phyloP scores from a whole-genome alignment of 2,797 vertebrate species.

The Hoplostethus atlanticus region DNA sequence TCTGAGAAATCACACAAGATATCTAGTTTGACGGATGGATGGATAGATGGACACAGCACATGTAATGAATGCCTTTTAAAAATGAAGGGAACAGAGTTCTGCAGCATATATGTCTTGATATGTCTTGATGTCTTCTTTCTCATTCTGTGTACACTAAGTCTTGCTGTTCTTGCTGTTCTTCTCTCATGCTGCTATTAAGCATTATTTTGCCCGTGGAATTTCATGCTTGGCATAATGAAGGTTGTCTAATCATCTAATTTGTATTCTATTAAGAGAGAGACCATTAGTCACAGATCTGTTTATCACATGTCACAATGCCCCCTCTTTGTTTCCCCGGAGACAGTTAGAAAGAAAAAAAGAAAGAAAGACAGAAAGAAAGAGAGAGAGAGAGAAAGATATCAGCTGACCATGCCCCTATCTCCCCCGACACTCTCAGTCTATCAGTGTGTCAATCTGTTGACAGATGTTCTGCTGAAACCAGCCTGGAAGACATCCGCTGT shows the following conservation, averaged over 20 bases:
- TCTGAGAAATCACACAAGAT: no score
- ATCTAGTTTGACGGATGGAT: no score
- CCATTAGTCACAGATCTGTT: slow-evolving; percentile 71
- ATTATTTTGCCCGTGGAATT: slow-evolving; percentile 29
- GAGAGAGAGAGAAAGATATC: slow-evolving; percentile 29
- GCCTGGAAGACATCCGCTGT: slow-evolving; percentile 59
- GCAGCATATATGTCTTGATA: no score
- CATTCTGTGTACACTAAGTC: no score
- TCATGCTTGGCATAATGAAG: slow-evolving; percentile 40
- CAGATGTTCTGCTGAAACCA: slow-evolving; percentile 49
- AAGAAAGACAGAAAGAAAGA: slow-evolving; percentile 18
- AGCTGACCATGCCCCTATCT: slow-evolving; percentile 55
- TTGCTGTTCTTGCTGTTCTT: no score
- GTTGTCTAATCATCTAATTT: slow-evolving; percentile 65
- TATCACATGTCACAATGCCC: slow-evolving; percentile 66
- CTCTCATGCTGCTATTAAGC: neutral
- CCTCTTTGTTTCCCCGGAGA: slow-evolving; percentile 57
- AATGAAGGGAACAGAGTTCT: no score
- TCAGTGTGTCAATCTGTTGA: slow-evolving; percentile 65
- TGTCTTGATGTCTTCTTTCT: no score
- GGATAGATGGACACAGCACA: no score
- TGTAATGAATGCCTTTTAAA: no score
- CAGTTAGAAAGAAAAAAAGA: slow-evolving; percentile 39
- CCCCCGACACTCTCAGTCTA: slow-evolving; percentile 49
- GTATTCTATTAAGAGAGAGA: slow-evolving; percentile 61